These are phyloP conservation scores for Brachylomia viminalis DNA, from an alignment of 2,888 invertebrate species.

Conservation along the genomic window DNA sequence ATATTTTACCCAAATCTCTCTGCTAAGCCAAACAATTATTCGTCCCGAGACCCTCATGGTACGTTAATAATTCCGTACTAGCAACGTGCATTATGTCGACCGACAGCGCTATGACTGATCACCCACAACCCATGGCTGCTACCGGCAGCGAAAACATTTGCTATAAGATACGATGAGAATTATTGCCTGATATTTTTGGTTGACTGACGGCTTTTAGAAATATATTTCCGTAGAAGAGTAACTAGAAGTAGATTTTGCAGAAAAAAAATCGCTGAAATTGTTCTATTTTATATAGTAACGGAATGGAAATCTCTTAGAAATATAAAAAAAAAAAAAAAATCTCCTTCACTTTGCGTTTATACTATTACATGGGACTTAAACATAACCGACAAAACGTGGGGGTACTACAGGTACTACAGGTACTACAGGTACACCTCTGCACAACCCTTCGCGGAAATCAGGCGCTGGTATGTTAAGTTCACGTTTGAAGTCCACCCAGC, in stretches of 20 bases:
- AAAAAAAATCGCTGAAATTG: not conserved
- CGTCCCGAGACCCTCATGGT: slow-evolving; percentile 63
- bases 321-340: not conserved
- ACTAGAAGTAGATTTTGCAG: not conserved
- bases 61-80: slow-evolving; percentile 81
- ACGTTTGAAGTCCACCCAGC: not conserved
- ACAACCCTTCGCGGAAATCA: too few species aligned
- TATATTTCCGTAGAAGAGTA: slow-evolving; percentile 20
- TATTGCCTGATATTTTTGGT: slow-evolving; percentile 40
- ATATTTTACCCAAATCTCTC: slow-evolving; percentile 49
- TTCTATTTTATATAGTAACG: not conserved
- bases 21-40: slow-evolving; percentile 63
- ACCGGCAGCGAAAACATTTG: slow-evolving; percentile 63
- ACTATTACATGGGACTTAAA: too few species aligned
- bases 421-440: not conserved
- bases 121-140: slow-evolving; percentile 64
- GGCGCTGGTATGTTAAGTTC: not conserved
- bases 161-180: slow-evolving; percentile 49
- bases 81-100: slow-evolving; percentile 79
- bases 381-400: too few species aligned
- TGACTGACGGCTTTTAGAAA: slow-evolving; percentile 30
- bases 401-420: not conserved
- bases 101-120: slow-evolving; percentile 82
- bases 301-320: not conserved
- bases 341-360: not conserved